Percentiles rank a stretch among this genome's conserved stretches.
Evolutionary conservation across 2,113 vertebrate genomes (phyloP).

Genomic region (Fregetta grallaria): DNA sequence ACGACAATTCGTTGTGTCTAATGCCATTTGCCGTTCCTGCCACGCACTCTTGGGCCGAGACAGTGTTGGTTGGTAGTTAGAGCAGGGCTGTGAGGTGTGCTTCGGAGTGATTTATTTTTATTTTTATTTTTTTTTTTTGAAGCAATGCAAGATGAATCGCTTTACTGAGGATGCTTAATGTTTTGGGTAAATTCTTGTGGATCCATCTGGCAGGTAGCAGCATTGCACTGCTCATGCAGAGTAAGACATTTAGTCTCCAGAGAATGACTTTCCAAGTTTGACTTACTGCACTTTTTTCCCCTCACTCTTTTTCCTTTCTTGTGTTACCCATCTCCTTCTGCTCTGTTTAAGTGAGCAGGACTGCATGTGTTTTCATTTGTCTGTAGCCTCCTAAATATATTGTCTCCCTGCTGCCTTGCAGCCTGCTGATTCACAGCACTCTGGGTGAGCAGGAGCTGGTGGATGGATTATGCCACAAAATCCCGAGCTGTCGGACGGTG

Average conservation of each 20-base stretch:
- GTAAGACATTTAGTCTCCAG: background rate
- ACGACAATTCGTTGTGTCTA: background rate
- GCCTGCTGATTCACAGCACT: background rate
- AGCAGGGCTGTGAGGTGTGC: background rate
- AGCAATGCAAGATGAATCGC: background rate
- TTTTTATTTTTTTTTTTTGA: background rate
- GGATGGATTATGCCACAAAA: background rate
- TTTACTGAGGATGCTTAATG: background rate
- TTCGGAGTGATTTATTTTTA: background rate
- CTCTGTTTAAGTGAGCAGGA: background rate
- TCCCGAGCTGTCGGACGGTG: fast-evolving
- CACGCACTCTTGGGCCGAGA: background rate
- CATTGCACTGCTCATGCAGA: fast-evolving
- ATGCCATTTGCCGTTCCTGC: background rate
- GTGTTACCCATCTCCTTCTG: background rate
- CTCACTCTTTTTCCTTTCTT: background rate
- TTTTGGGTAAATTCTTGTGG: background rate
- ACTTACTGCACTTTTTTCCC: background rate
- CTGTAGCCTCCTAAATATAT: background rate
- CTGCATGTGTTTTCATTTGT: background rate
- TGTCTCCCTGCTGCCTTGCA: background rate
- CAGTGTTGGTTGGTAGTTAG: background rate
- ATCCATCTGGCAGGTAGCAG: background rate
- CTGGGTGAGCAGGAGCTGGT: background rate
- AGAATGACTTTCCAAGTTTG: background rate